These are phyloP conservation scores for Halesus radiatus DNA, from an alignment of 1,140 invertebrate species.

Conservation along the genomic window DNA sequence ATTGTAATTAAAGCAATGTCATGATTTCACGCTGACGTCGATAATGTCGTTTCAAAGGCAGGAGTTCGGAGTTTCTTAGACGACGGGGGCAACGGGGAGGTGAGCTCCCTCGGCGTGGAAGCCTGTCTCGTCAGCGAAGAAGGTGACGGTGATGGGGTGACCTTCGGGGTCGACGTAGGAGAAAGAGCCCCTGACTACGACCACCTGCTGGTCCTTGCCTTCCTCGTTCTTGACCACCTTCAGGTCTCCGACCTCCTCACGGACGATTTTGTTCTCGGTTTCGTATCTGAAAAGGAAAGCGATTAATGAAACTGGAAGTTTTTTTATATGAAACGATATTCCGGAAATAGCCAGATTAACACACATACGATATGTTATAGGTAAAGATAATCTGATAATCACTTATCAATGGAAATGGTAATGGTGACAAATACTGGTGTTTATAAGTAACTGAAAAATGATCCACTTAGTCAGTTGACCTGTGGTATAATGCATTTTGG, in stretches of 20 bases:
- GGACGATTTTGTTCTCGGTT: slow-evolving; percentile 61
- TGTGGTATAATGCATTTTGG: too few species aligned
- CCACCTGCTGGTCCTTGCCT: slow-evolving; percentile 63
- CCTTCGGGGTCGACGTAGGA: slow-evolving; percentile 50
- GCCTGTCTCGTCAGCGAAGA: slow-evolving; percentile 64
- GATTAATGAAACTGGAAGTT: neutral
- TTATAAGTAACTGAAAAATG: too few species aligned
- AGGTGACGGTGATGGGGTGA: slow-evolving; percentile 63
- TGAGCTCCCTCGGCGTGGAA: slow-evolving; percentile 68
- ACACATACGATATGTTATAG: too few species aligned
- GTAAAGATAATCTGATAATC: too few species aligned
- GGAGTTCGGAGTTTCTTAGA: neutral
- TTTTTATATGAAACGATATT: too few species aligned
- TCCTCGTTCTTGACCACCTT: slow-evolving; percentile 64
- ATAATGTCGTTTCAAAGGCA: too few species aligned
- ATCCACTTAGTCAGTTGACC: too few species aligned
- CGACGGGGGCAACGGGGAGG: slow-evolving; percentile 68
- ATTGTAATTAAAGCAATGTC: too few species aligned
- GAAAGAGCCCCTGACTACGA: slow-evolving; percentile 61
- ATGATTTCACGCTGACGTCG: too few species aligned
- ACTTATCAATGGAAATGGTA: too few species aligned
- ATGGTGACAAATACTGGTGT: too few species aligned
- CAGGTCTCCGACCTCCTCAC: slow-evolving; percentile 62
- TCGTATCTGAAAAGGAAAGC: slow-evolving; percentile 47
- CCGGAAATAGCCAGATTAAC: too few species aligned